Evolutionary conservation across 1,140 invertebrate genomes (phyloP).

Genomic region (Aporrectodea caliginosa): DNA sequence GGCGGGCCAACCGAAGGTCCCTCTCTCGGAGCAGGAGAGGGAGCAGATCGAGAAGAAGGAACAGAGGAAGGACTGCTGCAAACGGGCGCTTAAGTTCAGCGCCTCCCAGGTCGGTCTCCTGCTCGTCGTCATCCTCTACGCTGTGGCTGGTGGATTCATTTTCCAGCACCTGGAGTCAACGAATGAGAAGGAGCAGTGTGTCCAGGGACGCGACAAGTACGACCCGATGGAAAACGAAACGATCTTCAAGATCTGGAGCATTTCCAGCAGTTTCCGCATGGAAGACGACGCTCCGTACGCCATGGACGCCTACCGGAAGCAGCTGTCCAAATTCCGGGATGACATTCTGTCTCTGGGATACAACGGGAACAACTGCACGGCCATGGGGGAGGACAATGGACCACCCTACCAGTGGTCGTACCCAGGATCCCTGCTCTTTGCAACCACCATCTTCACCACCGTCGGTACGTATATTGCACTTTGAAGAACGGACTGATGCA

Average conservation of each 20-base stretch:
- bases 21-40: background rate
- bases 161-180: conserved; percentile 84
- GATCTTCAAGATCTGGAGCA: conserved; percentile 73
- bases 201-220: conserved; percentile 48
- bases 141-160: conserved; percentile 85
- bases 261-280: conserved; percentile 65
- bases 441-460: conserved; percentile 74
- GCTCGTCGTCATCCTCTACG: conserved; percentile 83
- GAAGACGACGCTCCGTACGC: conserved; percentile 73
- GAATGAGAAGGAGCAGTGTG: conserved; percentile 70
- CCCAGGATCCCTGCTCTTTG: conserved; percentile 71
- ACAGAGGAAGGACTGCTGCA: conserved; percentile 52
- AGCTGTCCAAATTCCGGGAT: conserved; percentile 45
- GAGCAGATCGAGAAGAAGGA: background rate
- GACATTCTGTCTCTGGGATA: conserved; percentile 46
- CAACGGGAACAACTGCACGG: conserved; percentile 39
- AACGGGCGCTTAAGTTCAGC: conserved; percentile 81
- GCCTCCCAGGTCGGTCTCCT: conserved; percentile 92
- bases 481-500: too few species aligned
- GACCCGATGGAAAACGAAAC: conserved; percentile 59
- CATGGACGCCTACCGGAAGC: conserved; percentile 28
- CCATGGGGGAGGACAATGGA: conserved; percentile 37
- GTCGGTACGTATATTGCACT: too few species aligned
- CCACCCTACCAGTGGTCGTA: conserved; percentile 64
- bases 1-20: background rate